These are phyloP conservation scores for Caenorhabditis sp. DNA, from an alignment of 2,888 invertebrate genomes.

Conservation along the genomic window DNA sequence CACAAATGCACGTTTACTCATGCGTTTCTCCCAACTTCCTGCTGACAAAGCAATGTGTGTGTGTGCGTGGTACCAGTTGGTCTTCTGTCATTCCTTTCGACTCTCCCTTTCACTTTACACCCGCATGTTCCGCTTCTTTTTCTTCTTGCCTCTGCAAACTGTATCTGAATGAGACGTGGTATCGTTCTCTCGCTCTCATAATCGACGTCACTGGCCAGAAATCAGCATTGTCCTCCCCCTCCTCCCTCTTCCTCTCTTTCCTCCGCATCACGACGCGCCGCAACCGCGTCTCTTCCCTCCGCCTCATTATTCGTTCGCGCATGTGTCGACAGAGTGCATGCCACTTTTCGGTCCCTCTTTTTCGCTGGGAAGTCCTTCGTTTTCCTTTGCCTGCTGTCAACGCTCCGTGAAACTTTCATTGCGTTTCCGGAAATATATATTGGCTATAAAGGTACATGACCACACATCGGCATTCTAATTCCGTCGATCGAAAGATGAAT, in stretches of 20 bases:
- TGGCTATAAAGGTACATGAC: no score
- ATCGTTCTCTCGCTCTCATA: neutral
- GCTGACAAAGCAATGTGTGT: conserved; percentile 12
- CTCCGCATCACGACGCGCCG: conserved; percentile 28
- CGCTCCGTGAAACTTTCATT: no score
- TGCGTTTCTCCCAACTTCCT: conserved; percentile 17
- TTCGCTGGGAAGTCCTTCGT: neutral
- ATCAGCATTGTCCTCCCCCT: no score
- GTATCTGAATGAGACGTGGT: conserved; percentile 14
- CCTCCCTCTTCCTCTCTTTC: neutral
- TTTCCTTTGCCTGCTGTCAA: neutral
- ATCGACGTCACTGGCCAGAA: conserved; percentile 48
- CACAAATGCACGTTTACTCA: no score
- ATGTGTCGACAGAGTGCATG: conserved; percentile 27
- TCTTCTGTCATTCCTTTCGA: conserved; percentile 5
- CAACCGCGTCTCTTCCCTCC: conserved; percentile 20
- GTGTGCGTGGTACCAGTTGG: conserved; percentile 28
- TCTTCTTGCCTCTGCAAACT: conserved; percentile 20
- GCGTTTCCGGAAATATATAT: no score
- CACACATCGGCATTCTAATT: no score
- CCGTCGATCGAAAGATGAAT: no score
- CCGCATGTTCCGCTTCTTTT: conserved; percentile 12
- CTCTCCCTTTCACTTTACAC: conserved; percentile 45
- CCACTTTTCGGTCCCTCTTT: conserved; percentile 15
- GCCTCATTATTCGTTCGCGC: conserved; percentile 36